phyloP scores from a whole-genome alignment of 30 jellyfish, hydroid and myxozoan species.

The Phacellophora camtschatica region DNA sequence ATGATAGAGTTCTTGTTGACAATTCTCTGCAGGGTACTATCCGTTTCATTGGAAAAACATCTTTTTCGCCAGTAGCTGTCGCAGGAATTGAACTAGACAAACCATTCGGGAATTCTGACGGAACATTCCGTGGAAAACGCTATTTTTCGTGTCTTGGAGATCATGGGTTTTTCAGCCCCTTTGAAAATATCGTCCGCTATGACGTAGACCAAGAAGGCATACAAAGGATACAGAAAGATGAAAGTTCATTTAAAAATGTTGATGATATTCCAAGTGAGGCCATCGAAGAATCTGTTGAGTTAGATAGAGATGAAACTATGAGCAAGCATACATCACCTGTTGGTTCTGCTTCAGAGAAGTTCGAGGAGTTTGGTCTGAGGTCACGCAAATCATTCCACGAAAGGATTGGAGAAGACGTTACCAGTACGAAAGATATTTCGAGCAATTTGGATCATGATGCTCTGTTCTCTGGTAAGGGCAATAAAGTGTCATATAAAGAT shows the following conservation, averaged over 20 bases:
- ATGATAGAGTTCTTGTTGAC: constrained; percentile 80
- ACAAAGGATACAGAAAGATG: not conserved
- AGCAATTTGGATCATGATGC: too few species aligned
- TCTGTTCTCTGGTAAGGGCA: not conserved
- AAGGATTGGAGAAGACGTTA: not conserved
- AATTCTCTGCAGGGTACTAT: constrained; percentile 70
- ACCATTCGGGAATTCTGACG: constrained; percentile 84
- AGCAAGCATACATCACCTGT: too few species aligned
- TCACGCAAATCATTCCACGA: not conserved
- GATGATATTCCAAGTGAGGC: not conserved
- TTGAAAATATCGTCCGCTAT: constrained; percentile 35
- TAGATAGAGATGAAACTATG: not conserved
- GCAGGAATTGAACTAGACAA: constrained; percentile 93
- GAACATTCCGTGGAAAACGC: constrained; percentile 79
- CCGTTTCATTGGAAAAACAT: constrained; percentile 78
- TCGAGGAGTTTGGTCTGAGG: too few species aligned
- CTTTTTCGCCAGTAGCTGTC: constrained; percentile 85
- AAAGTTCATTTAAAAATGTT: not conserved
- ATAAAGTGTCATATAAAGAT: constrained; percentile 9
- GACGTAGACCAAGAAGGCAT: not conserved
- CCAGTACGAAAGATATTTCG: not conserved
- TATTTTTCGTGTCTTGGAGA: constrained; percentile 74
- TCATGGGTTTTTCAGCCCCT: constrained; percentile 80
- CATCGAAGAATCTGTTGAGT: not conserved
- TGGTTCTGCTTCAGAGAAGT: too few species aligned